Percentiles rank a stretch among this genome's conserved stretches.
These are phyloP conservation scores for Globicephala melas DNA, from an alignment of 2,113 vertebrate genomes.

Conservation along the genomic window DNA sequence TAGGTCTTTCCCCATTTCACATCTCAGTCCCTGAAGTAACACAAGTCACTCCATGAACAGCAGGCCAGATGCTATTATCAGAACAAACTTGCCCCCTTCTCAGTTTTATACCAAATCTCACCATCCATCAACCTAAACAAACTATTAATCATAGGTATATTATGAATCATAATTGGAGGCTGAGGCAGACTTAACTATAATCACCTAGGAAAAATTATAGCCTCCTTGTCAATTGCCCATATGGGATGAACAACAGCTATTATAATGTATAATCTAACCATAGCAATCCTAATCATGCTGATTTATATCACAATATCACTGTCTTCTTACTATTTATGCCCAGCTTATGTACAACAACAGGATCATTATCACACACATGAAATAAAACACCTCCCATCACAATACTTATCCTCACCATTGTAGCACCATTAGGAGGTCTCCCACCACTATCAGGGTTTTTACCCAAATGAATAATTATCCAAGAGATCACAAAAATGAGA, in stretches of 20 bases:
- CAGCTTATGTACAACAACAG: background rate
- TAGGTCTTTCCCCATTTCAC: slow-evolving; percentile 52
- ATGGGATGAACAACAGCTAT: background rate
- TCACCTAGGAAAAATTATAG: slow-evolving; percentile 64
- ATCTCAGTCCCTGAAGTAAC: slow-evolving; percentile 43
- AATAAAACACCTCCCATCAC: background rate
- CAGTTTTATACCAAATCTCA: background rate
- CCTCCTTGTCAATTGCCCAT: slow-evolving; percentile 66
- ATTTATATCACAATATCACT: background rate
- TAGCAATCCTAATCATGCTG: rapidly evolving
- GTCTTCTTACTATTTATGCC: background rate
- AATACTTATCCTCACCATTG: rapidly evolving
- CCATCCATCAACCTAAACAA: rapidly evolving
- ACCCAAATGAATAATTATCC: rapidly evolving
- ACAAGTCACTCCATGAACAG: background rate
- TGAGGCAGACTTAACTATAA: slow-evolving; percentile 63
- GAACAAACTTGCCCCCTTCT: slow-evolving; percentile 51
- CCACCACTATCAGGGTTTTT: rapidly evolving
- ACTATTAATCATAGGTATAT: rapidly evolving
- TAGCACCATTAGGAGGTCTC: rapidly evolving
- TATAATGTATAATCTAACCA: rapidly evolving
- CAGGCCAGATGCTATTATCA: background rate
- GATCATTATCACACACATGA: background rate
- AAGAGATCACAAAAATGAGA: background rate
- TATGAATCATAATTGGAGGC: rapidly evolving